phyloP scores from a whole-genome alignment of 2,888 invertebrate species.

The Tenthredo livida region DNA sequence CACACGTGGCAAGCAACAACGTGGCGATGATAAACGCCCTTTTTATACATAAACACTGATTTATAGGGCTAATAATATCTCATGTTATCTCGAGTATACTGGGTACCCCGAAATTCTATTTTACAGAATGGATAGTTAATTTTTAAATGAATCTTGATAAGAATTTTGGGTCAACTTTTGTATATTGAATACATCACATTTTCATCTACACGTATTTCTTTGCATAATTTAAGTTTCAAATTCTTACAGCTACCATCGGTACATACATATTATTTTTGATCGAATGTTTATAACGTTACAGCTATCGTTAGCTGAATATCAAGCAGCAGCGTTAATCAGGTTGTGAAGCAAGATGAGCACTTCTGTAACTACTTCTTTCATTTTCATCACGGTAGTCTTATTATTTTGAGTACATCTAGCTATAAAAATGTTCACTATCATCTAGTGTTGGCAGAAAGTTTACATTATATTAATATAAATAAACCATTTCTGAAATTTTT shows the following conservation, averaged over 20 bases:
- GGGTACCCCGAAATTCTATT: slow-evolving; percentile 5
- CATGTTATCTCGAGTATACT: background rate
- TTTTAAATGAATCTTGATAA: slow-evolving; percentile 1
- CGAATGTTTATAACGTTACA: background rate
- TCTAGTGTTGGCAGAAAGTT: background rate
- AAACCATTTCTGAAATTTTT: background rate
- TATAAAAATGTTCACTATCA: background rate
- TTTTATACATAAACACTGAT: background rate
- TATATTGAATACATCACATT: slow-evolving; percentile 25
- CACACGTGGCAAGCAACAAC: slow-evolving; percentile 8
- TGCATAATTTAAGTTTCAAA: slow-evolving; percentile 9
- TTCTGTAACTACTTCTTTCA: background rate
- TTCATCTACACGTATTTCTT: background rate
- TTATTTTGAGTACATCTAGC: background rate
- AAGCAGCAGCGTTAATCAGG: background rate
- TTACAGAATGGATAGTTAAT: slow-evolving; percentile 20
- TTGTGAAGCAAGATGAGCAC: slow-evolving; percentile 1
- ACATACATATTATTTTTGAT: background rate
- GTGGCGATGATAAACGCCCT: slow-evolving; percentile 14
- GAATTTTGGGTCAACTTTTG: slow-evolving; percentile 14
- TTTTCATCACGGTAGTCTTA: background rate
- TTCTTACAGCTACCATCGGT: background rate
- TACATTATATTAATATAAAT: background rate
- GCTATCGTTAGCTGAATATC: background rate
- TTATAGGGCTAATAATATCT: slow-evolving; percentile 11